These are phyloP conservation scores for Xyrichtys novacula DNA, from an alignment of 2,797 vertebrate species.

Conservation along the genomic window DNA sequence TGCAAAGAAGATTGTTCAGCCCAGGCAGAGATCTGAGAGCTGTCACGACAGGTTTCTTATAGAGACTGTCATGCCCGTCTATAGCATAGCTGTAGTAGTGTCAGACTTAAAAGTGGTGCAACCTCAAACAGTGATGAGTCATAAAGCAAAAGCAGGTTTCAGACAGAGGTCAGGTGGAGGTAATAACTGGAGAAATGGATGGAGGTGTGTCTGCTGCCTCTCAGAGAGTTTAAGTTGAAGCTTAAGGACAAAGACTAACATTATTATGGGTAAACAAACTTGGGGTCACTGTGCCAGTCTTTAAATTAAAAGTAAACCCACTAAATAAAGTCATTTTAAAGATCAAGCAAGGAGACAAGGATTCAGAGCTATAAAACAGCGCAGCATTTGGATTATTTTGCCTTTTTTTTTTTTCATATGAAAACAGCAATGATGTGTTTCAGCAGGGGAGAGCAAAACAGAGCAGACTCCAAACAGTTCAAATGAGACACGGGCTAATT, in stretches of 20 bases:
- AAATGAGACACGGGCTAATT: slow-evolving; percentile 44
- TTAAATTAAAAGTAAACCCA: not conserved
- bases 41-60: not conserved
- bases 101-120: not conserved
- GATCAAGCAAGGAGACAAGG: not conserved
- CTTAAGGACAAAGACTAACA: slow-evolving; percentile 29
- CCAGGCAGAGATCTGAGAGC: not conserved
- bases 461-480: slow-evolving; percentile 32
- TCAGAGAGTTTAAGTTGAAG: slow-evolving; percentile 15
- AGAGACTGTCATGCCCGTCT: slow-evolving; percentile 3
- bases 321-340: not conserved
- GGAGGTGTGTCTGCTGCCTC: slow-evolving; percentile 13
- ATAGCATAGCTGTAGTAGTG: not conserved
- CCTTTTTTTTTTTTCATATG: not conserved
- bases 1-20: not conserved
- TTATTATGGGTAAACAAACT: too few relatives aligned
- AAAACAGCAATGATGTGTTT: slow-evolving; percentile 24
- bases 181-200: slow-evolving; percentile 49
- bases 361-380: not conserved
- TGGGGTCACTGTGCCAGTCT: not conserved
- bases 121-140: slow-evolving; percentile 18
- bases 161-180: slow-evolving; percentile 34
- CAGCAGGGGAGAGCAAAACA: slow-evolving; percentile 34
- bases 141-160: slow-evolving; percentile 34
- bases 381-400: not conserved